A percentile compares a stretch with the other conserved stretches of the same genome.
These are phyloP conservation scores for Mastigias papua DNA, from an alignment of 30 jellyfish, hydroid and myxozoan species.

Conservation along the genomic window DNA sequence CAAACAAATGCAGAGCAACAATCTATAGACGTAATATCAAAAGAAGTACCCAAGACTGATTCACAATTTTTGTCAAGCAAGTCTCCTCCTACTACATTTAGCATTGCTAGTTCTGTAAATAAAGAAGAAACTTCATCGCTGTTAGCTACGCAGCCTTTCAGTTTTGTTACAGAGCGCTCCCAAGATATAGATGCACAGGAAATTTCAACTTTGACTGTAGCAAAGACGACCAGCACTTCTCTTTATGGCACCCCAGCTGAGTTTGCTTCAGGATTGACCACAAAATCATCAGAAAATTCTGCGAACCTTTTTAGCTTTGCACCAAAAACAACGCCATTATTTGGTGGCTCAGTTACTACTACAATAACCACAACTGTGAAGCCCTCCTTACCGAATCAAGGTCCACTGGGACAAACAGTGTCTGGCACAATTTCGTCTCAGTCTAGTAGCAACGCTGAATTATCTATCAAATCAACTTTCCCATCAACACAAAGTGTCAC, in stretches of 20 bases:
- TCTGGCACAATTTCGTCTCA: background rate
- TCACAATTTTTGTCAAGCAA: no score
- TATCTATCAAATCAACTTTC: background rate
- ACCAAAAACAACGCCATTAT: background rate
- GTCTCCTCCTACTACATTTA: background rate
- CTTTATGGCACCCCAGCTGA: background rate
- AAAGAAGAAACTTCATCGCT: background rate
- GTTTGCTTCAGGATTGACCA: background rate
- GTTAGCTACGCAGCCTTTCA: background rate
- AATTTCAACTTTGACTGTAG: background rate
- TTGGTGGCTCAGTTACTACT: background rate
- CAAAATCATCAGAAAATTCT: background rate
- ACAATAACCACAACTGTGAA: background rate
- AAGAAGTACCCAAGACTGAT: background rate
- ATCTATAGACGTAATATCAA: background rate
- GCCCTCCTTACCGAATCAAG: background rate
- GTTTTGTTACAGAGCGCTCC: background rate
- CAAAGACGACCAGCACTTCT: background rate
- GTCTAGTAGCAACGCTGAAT: background rate
- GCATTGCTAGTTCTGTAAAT: background rate
- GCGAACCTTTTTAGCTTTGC: background rate
- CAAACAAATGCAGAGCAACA: background rate
- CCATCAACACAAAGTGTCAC: background rate
- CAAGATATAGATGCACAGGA: background rate
- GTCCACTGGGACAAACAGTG: background rate